phyloP scores from a whole-genome alignment of 2,113 vertebrate species.

The Struthidea cinerea region DNA sequence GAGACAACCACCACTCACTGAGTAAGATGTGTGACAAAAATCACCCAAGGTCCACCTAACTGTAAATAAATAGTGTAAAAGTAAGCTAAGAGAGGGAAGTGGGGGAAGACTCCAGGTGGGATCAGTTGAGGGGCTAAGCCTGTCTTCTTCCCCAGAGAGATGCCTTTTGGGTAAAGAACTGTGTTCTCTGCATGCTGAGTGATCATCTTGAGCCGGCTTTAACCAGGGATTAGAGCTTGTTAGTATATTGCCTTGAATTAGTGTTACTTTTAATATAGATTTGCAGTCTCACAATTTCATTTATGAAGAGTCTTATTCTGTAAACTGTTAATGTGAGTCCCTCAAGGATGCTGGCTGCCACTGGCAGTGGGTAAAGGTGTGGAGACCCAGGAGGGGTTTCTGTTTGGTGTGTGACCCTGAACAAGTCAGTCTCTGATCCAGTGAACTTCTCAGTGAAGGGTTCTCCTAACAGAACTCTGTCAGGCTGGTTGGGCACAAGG shows the following conservation, averaged over 20 bases:
- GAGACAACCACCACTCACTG: neutral
- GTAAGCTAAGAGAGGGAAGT: neutral
- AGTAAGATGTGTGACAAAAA: neutral
- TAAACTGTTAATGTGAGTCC: neutral
- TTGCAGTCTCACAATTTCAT: neutral
- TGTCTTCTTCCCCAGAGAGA: neutral
- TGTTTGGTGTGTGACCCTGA: neutral
- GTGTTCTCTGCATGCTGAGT: neutral
- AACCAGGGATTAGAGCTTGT: neutral
- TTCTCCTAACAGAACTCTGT: accelerated
- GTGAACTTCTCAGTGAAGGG: neutral
- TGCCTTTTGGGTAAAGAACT: neutral
- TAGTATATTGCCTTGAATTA: neutral
- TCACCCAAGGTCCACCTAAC: neutral
- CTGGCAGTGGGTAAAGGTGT: neutral
- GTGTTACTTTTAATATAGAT: neutral
- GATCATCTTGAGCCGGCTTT: neutral
- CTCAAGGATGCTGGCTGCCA: neutral
- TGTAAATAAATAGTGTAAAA: neutral
- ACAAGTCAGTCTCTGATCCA: neutral
- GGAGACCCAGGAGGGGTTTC: neutral
- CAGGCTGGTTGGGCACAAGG: neutral
- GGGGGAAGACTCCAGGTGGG: neutral
- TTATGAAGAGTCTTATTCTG: neutral
- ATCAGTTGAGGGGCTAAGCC: neutral